Percentiles rank a stretch among this genome's conserved stretches.
Conservation (phyloP, 2,797 vertebrate genomes). For the Leptodon cayanensis region DNA sequence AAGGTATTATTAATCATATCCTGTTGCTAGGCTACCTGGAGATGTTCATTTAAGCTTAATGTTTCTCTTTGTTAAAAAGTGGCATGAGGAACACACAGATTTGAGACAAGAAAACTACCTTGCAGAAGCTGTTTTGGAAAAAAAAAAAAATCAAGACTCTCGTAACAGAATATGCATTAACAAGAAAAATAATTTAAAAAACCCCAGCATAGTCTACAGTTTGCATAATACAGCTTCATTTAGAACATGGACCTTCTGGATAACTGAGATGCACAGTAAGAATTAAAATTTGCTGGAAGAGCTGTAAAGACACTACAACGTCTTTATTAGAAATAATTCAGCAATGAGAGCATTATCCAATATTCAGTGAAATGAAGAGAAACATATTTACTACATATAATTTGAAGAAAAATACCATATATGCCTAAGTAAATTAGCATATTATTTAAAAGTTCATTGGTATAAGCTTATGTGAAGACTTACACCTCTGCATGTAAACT, state of each 20-base stretch:
- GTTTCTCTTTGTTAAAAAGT: conserved; percentile 69
- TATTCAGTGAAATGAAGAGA: neutral
- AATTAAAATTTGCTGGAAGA: neutral
- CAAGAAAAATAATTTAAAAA: neutral
- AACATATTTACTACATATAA: neutral
- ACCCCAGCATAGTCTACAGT: neutral
- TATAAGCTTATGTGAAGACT: neutral
- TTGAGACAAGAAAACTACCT: conserved; percentile 62
- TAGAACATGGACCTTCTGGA: neutral
- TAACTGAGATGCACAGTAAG: neutral
- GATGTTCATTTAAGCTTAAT: conserved; percentile 74
- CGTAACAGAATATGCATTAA: neutral
- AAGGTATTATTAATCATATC: conserved; percentile 77
- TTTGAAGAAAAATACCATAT: neutral
- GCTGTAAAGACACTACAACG: neutral
- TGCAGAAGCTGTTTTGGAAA: conserved; percentile 14
- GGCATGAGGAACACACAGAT: conserved; percentile 51
- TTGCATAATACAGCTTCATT: neutral
- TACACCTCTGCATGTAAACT: neutral
- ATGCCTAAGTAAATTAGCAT: neutral
- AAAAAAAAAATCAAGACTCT: neutral
- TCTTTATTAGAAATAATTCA: neutral
- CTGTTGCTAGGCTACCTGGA: conserved; percentile 77
- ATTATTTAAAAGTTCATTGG: neutral
- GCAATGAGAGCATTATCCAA: neutral